phyloP scores from a whole-genome alignment of 2,113 vertebrate genomes.

The Misgurnus mizolepis region DNA sequence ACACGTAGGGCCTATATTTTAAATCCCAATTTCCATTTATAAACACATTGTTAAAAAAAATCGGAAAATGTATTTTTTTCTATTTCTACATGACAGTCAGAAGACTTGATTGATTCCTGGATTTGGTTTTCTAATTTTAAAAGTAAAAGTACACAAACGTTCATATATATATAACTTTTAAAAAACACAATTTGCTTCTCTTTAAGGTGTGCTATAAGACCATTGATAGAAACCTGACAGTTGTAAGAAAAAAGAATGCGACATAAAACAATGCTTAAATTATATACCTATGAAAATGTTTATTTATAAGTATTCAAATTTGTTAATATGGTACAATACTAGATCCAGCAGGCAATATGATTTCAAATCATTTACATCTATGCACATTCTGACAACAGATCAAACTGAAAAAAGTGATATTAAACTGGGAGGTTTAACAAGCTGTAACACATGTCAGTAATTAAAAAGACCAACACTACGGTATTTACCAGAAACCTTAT shows the following conservation, averaged over 20 bases:
- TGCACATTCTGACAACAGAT: constrained; percentile 18
- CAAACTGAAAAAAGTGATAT: neutral
- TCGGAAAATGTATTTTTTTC: too few species aligned
- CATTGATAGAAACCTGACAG: neutral
- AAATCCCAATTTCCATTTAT: too few species aligned
- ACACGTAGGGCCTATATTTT: too few species aligned
- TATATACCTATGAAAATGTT: constrained; percentile 12
- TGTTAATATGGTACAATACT: neutral
- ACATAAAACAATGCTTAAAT: neutral
- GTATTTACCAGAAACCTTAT: neutral
- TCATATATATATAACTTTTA: neutral
- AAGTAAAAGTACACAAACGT: too few species aligned
- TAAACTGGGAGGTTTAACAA: neutral
- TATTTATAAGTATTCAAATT: constrained; percentile 19
- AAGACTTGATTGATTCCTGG: too few species aligned
- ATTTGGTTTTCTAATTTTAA: too few species aligned
- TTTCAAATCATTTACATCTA: constrained; percentile 11
- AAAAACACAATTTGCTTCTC: neutral
- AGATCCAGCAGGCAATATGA: constrained; percentile 27
- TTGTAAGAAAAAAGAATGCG: too few species aligned
- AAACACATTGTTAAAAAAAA: too few species aligned
- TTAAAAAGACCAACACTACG: neutral
- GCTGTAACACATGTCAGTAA: neutral
- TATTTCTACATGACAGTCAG: too few species aligned
- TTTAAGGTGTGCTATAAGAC: neutral